These are phyloP conservation scores for Strigops habroptila DNA, from an alignment of 2,113 vertebrate species.

Conservation along the genomic window DNA sequence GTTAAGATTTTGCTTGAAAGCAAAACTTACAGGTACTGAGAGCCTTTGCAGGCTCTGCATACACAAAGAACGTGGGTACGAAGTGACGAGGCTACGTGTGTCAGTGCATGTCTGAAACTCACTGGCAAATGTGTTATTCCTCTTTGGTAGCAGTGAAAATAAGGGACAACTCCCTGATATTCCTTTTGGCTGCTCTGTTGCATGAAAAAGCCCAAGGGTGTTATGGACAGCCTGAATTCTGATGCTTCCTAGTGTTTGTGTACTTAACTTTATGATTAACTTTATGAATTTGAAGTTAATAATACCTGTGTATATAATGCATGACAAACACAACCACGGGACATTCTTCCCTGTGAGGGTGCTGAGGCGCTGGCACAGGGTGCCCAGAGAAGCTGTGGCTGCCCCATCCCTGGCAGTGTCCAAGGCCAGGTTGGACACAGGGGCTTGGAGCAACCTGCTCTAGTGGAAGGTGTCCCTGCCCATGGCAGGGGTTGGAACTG, in stretches of 20 bases:
- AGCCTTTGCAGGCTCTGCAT: neutral
- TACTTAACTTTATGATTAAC: neutral
- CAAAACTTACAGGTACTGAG: neutral
- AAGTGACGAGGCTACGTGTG: neutral
- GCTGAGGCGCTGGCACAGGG: neutral
- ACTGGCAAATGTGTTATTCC: neutral
- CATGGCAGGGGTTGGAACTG: too few species aligned
- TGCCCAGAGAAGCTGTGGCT: neutral
- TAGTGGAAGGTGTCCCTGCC: neutral
- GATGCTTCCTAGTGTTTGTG: neutral
- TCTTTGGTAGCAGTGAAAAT: neutral
- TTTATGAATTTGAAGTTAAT: neutral
- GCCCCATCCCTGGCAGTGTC: neutral
- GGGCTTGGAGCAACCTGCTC: neutral
- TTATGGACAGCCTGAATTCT: accelerated
- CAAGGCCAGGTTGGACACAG: too few species aligned
- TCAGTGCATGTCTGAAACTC: accelerated
- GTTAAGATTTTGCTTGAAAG: neutral
- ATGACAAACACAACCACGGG: neutral
- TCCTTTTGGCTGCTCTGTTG: neutral
- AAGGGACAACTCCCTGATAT: neutral
- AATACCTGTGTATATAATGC: accelerated
- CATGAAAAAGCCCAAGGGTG: neutral
- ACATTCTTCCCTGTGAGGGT: neutral
- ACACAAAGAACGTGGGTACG: neutral